Evolutionary conservation across 2,797 vertebrate genomes (phyloP), one percentile per base, ranked within the genome.

Genomic region (Limnodromus scolopaceus): DNA sequence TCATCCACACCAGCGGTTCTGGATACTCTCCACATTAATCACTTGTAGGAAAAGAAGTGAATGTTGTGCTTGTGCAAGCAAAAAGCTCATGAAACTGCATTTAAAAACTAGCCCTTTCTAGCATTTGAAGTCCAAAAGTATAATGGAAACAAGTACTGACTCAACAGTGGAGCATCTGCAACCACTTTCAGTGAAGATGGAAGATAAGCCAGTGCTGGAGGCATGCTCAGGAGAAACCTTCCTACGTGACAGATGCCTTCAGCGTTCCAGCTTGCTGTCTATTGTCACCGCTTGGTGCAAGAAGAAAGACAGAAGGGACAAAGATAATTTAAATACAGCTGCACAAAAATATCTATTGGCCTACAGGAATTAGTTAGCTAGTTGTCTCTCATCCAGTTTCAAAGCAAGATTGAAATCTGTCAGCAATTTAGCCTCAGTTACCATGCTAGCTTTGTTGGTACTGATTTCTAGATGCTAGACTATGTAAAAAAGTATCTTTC

Each of bases 81-180:
- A 91, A 85, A 96, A 86, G 39, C 85, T 85, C 66, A 92, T 43
- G 68, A 86, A 96, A 51, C 36, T 55, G 22, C 46, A 75, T 49
- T 68, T 57, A 60, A 87, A 92, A 93, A 41, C 45, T 48, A 79
- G 32, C 43, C n/a, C 30, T 22, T 82, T 51, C n/a, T 60, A 87
- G 68, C 43, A 66, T 90, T 90, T 57, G 7, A 53, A 95, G 68
- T 72, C 84, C 87, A 78, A 70, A 89, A 79, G 53, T 32, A 70
- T 55, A 83, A 90, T 49, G 54, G 87, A 87, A 96, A 86, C 46
- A 81, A 92, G 39, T 41, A 89, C 55, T 68, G 45, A 91, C 55
- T 94, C 93, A 93, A 96, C 46, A 84, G 25, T 5, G 7, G 30
- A 86, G 80, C 89, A 93, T 95, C 92, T 97, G 96, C 81, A 95